Base-by-base conservation (phyloP, 1,140 invertebrate species). In the Hyles vespertilio region DNA sequence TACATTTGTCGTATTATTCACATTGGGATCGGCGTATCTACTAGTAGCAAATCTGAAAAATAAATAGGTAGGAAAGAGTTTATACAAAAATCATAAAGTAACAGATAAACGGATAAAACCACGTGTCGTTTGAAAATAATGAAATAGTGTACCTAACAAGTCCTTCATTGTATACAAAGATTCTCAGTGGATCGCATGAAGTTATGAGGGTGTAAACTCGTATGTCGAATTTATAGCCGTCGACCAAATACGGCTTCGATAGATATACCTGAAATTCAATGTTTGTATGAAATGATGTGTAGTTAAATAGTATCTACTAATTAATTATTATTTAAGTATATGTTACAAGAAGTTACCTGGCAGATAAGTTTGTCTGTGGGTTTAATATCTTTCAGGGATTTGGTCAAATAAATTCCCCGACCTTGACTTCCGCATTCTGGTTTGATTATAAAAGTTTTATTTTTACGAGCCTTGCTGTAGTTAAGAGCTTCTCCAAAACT, bases 171-270 rank as follows among this genome's bases (percentile, higher is more conserved):
- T 97, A 99, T 12, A 99, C 92, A 79, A 98, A 99, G 67, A 99
- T 94, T 58, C 97, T 91, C 8, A 97, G 89, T 7, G 98, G 98
- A 90, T 99, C 96, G 79, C 97, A 96, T 0, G 96, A 98, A 0
- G 98, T 98, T 50, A 99, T 95, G 9, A 98, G 91, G 0, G 96
- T 95, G 84, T 99, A 99, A 10, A 99, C 92, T 57, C 98, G 92
- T 36, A 99, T 91, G 88, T 99, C 98, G 90, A 99, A 99, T 90
- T 99, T 99, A 77, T 96, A 98, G 11, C 96, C 97, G 90, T 99
- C 97, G 40, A 99, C 96, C 3, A 98, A 91, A 70, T 96, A 97
- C 0, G 95, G 95, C 89, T 94, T 85, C 10, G 81, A 66, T 43
- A 89, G 68, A 59, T 89, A 89, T 32, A 90, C 79, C 81, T 89